These are phyloP conservation scores for Seira sanloemensis DNA, from an alignment of 2,888 invertebrate species.

Conservation along the genomic window DNA sequence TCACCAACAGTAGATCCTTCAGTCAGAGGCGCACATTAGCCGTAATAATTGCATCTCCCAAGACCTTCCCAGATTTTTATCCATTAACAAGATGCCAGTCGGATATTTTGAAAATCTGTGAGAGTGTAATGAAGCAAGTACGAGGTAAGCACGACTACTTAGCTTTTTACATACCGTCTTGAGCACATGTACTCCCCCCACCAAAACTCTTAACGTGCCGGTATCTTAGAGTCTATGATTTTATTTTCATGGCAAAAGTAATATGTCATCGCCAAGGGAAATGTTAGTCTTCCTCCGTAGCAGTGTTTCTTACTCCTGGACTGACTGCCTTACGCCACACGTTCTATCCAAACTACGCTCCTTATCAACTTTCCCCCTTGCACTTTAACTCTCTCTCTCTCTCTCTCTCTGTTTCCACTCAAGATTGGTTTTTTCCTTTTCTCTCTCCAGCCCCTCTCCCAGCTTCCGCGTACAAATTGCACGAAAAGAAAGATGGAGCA, in stretches of 20 bases:
- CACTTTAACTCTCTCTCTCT: constrained; percentile 17
- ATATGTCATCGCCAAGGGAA: constrained; percentile 58
- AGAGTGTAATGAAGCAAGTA: no score
- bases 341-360: constrained; percentile 18
- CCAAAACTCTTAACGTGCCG: neutral
- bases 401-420: constrained; percentile 17
- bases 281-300: constrained; percentile 27
- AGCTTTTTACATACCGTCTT: no score
- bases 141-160: no score
- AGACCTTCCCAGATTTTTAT: no score
- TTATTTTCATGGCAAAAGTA: constrained; percentile 6
- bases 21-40: no score
- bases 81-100: no score
- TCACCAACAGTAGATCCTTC: no score
- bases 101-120: no score
- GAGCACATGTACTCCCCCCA: no score
- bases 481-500: neutral
- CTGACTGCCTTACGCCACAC: neutral
- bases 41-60: no score
- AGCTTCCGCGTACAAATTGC: constrained; percentile 29
- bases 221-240: neutral
- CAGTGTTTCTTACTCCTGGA: no score
- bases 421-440: constrained; percentile 48
- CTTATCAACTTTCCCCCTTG: constrained; percentile 43
- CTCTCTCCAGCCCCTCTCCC: neutral